Base-by-base conservation (phyloP, 2,113 vertebrate genomes). In the Ifrita kowaldi region DNA sequence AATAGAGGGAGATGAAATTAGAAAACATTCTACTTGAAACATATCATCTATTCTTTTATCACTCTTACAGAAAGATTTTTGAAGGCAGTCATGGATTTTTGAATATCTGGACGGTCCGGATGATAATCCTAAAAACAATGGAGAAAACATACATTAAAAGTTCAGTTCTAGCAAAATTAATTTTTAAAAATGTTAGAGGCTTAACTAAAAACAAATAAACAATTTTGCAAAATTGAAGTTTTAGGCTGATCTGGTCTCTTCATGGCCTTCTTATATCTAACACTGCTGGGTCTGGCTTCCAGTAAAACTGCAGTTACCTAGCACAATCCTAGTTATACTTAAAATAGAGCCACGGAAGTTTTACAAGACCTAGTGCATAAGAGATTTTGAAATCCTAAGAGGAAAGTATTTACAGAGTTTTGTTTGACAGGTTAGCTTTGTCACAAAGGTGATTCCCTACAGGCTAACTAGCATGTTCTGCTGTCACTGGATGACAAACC, bases 11-110 rank as follows among this genome's bases (percentile, higher is more conserved):
- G 3, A 57, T n/a, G 12, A 49, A 63, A 74, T 44, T 41, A 23
- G 20, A 62, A 74, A 85, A 47, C 7, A 80, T 42, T 56, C 24
- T 63, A 60, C 15, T 84, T 30, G 33, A 84, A 79, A 64, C 24
- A 59, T 3, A 44, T 23, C 2, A 79, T 50, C 11, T 73, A 14
- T 21, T 64, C 15, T 83, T 75, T 73, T 46, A 81, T 44, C 21
- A 73, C 22, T 93, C 99, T 99, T 98, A 99, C 99, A 79, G 99
- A 99, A 69, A 99, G 98, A 82, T 98, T 99, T 96, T 99, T 99
- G 98, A 99, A 99, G 84, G 99, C 97, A 4, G 98, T 98, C 99
- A 99, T 99, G 93, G 99, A 99, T 97, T 99, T 99, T 63, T 99
- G 99, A 95, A 99, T 99, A 90, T 99, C 99, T 91, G 98, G 98